Base-by-base conservation (phyloP, 2,888 invertebrate genomes). In the Polyommatus icarus region DNA sequence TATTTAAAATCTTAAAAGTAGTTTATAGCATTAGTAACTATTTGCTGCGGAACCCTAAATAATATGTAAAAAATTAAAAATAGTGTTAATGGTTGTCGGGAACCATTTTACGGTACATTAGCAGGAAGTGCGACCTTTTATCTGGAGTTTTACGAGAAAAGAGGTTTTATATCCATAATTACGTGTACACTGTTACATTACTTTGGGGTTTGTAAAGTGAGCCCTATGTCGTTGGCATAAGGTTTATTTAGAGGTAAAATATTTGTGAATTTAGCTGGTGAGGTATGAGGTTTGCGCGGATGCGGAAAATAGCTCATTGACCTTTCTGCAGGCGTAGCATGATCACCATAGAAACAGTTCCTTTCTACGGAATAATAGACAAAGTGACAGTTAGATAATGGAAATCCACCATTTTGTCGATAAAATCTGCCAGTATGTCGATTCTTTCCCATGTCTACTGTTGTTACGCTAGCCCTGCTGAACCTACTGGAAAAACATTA, bases 121-220 rank as follows among this genome's bases (percentile, higher is more conserved):
- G 85, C 81, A 84, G 83, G 84, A 92, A 92, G 88, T 85, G 90
- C 88, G 88, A 88, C 88, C 88, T 92, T 93, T 92, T 92, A 91
- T 91, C 90, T 90, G 86, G 85, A 82, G 86, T 91, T 92, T 93
- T 89, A 93, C 86, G 92, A 87, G 85, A 82, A 87, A 88, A 89
- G 91, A 90, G 92, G 90, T 93, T 93, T 93, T 91, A 93, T 93
- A 92, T 88, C 86, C 91, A 91, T 92, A 92, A 93, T 93, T 91
- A 92, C 86, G 87, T 87, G 88, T 20, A 59, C 59, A 59, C 5
- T 20, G 7, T 59, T 59, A 18, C 18, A 54, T 54, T 18, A 54
- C 18, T 15, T 54, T 18, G 15, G 18, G 18, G 54, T 5, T 15
- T 24, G 24, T 24, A 61, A 59, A 59, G 61, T 61, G 54, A 54